phyloP scores from a whole-genome alignment of 2,797 vertebrate species.

The Pterois miles region DNA sequence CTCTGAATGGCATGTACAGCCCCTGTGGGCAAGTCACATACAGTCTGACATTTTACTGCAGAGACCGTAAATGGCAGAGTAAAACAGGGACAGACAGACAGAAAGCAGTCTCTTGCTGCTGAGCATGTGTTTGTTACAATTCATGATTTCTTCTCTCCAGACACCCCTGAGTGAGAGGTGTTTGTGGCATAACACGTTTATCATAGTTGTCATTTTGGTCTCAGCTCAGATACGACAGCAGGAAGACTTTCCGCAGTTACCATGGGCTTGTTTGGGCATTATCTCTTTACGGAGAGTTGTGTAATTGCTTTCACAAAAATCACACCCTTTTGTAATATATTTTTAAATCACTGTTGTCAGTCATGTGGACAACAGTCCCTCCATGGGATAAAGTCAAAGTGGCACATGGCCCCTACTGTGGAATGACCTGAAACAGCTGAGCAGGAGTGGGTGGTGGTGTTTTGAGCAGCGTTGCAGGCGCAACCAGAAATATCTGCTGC shows the following conservation, averaged over 20 bases:
- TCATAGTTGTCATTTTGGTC: not conserved
- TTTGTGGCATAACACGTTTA: conserved; percentile 8
- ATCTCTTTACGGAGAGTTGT: conserved; percentile 1
- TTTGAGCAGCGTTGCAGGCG: conserved; percentile 62
- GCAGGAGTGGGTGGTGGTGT: conserved; percentile 77
- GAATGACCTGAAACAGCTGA: conserved; percentile 85
- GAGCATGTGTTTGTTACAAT: conserved; percentile 43
- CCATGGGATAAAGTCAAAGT: conserved; percentile 64
- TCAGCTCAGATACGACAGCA: not conserved
- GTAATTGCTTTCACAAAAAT: conserved; percentile 2
- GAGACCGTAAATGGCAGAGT: conserved; percentile 72
- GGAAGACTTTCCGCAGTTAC: not conserved
- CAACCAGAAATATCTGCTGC: conserved; percentile 80
- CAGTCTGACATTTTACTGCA: conserved; percentile 74
- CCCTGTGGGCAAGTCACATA: conserved; percentile 72
- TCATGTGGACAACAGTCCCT: conserved; percentile 51
- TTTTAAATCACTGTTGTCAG: conserved; percentile 21
- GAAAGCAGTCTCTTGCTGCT: conserved; percentile 34
- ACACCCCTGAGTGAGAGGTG: conserved; percentile 24
- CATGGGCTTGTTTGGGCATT: not conserved
- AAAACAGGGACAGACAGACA: conserved; percentile 44
- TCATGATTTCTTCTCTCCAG: conserved; percentile 32
- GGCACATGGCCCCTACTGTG: conserved; percentile 71
- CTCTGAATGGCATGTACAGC: conserved; percentile 70
- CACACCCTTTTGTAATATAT: not conserved